Conservation (phyloP, 2,113 vertebrate species). For the Peromyscus maniculatus region DNA sequence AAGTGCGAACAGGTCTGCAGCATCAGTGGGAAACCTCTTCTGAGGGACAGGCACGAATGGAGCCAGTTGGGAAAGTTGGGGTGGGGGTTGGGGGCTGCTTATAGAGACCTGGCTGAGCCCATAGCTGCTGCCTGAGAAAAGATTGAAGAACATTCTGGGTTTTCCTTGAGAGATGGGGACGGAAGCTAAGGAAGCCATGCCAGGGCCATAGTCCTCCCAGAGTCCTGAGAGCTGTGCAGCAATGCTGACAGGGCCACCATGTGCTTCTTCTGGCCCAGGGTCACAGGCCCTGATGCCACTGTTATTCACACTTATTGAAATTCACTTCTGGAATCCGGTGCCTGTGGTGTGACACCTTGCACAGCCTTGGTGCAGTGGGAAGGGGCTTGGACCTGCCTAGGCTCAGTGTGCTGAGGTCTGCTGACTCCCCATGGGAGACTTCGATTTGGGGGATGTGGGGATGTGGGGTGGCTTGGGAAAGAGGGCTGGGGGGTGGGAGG, state of each 20-base stretch:
- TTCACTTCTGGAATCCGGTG: neutral
- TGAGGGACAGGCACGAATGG: neutral
- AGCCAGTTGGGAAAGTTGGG: neutral
- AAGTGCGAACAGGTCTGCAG: neutral
- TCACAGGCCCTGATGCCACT: neutral
- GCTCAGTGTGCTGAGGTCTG: too few species aligned
- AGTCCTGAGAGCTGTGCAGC: neutral
- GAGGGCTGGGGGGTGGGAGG: too few species aligned
- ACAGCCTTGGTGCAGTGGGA: too few species aligned
- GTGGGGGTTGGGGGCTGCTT: neutral
- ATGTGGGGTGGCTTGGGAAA: too few species aligned
- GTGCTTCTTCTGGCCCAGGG: neutral
- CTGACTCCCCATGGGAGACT: too few species aligned
- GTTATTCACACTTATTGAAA: conserved; percentile 29
- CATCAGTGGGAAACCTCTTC: neutral
- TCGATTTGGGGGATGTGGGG: too few species aligned
- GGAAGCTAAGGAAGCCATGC: neutral
- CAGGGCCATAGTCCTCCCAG: neutral
- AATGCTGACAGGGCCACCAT: neutral
- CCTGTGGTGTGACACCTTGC: too few species aligned
- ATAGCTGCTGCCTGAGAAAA: neutral
- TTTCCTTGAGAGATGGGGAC: neutral
- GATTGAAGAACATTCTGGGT: neutral
- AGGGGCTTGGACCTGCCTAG: too few species aligned
- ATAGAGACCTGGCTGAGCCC: neutral